Base-by-base conservation (phyloP, 2,113 vertebrate genomes). In the Microtus richardsoni region DNA sequence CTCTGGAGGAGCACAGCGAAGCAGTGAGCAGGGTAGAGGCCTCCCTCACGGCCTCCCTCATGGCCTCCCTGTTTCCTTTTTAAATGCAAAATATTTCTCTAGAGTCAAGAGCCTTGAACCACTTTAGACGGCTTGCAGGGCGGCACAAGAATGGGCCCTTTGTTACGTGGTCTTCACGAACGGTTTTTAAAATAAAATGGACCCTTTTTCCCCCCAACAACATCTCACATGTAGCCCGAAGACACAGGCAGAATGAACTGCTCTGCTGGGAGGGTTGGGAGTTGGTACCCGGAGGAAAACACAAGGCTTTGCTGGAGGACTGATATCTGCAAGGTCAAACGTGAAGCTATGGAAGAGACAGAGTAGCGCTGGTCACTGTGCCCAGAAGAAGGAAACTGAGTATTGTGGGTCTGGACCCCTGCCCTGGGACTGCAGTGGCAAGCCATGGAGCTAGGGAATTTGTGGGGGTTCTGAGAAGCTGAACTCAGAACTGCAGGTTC, bases 401-500 rank as follows among this genome's bases (percentile, higher is more conserved):
- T 9, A 2, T 9, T 19, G 9, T 0, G n/a, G 54, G n/a, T 17
- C 47, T 26, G 83, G 83, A 8, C 0, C 1, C 21, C 39, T 0
- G 44, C 39, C 58, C 44, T 0, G 30, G 8, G 19, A 60, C 6
- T 2, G 21, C 4, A 2, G 0, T 19, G 8, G 64, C 28, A 28
- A 3, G 13, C 30, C 22, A 36, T 0, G 0, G 39, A 21, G 22
- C 17, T 52, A 21, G 66, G 0, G 3, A 11, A 22, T 0, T 11
- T 88, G 16, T 1, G 8, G 0, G 26, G 22, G 9, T n/a, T 39
- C 39, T 49, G 26, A 1, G 10, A 39, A 36, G 30, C 2, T 36
- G 21, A 58, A 22, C 52, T 75, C 54, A 52, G 93, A 44, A 54
- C 10, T 2, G 7, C 39, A 54, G 3, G 33, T 47, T 66, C 14